Evolutionary conservation across 2,113 vertebrate genomes (phyloP).

Genomic region (Danionella cerebrum): DNA sequence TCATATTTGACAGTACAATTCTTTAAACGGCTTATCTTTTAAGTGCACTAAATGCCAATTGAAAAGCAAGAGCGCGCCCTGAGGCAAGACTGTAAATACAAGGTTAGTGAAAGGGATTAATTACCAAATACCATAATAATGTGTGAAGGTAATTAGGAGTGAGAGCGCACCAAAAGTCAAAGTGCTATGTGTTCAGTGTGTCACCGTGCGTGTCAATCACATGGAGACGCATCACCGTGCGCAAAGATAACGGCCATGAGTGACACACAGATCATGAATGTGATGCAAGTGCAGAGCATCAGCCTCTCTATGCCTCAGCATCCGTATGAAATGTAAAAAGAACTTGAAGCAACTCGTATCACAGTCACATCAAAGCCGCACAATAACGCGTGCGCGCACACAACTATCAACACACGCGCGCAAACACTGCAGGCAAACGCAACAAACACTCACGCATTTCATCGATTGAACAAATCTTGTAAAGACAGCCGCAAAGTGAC

Average conservation of each 20-base stretch:
- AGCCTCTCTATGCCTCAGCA: conserved; percentile 13
- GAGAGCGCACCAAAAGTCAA: conserved; percentile 19
- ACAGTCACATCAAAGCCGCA: conserved; percentile 20
- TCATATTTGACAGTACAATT: too few relatives aligned
- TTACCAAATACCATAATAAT: conserved; percentile 48
- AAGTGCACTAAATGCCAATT: not conserved
- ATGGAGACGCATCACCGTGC: conserved; percentile 8
- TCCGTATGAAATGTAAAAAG: not conserved
- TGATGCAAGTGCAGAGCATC: conserved; percentile 6
- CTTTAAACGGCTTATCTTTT: not conserved
- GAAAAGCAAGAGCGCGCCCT: not conserved
- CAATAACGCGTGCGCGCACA: not conserved
- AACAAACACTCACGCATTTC: conserved; percentile 7
- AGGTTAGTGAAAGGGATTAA: conserved; percentile 52
- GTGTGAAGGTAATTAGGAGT: conserved; percentile 34
- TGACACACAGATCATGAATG: not conserved
- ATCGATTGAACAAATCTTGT: not conserved
- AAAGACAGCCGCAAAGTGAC: not conserved
- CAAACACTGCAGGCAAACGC: not conserved
- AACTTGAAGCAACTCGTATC: conserved; percentile 11
- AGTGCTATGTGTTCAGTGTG: not conserved
- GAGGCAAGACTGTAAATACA: conserved; percentile 29
- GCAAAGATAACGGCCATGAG: not conserved
- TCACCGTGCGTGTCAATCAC: not conserved
- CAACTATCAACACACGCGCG: conserved; percentile 5